These are phyloP conservation scores for Alfaro cultratus DNA, from an alignment of 2,797 vertebrate species.

Conservation along the genomic window DNA sequence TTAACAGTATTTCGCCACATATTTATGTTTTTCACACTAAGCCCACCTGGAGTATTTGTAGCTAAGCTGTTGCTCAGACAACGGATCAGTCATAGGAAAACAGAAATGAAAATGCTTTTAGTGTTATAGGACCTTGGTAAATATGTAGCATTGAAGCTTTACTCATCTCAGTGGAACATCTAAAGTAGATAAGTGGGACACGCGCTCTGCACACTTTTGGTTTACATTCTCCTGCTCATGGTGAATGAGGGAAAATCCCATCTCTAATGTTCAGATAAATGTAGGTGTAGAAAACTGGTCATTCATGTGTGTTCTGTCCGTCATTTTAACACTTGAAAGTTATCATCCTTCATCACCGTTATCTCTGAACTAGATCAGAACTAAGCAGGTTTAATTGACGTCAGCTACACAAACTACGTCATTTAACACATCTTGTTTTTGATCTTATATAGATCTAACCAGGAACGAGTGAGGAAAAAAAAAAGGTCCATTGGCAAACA, in stretches of 20 bases:
- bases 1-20: neutral
- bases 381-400: neutral
- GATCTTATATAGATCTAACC: neutral
- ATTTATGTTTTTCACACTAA: neutral
- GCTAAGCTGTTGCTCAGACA: neutral
- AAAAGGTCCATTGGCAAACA: neutral
- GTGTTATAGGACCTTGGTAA: too few species aligned
- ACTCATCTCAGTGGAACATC: neutral
- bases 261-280: neutral
- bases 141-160: neutral
- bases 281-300: constrained; percentile 2
- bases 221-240: constrained; percentile 1
- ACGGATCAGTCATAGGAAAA: neutral
- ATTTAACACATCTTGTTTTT: neutral
- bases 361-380: neutral
- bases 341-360: neutral
- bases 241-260: constrained; percentile 20
- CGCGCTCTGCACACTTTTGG: neutral
- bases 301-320: neutral
- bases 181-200: constrained; percentile 22
- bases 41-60: neutral
- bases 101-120: neutral
- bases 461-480: too few species aligned
- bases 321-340: neutral
- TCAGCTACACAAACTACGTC: neutral